phyloP scores from a whole-genome alignment of 2,888 invertebrate genomes.

The Norana najaformis region DNA sequence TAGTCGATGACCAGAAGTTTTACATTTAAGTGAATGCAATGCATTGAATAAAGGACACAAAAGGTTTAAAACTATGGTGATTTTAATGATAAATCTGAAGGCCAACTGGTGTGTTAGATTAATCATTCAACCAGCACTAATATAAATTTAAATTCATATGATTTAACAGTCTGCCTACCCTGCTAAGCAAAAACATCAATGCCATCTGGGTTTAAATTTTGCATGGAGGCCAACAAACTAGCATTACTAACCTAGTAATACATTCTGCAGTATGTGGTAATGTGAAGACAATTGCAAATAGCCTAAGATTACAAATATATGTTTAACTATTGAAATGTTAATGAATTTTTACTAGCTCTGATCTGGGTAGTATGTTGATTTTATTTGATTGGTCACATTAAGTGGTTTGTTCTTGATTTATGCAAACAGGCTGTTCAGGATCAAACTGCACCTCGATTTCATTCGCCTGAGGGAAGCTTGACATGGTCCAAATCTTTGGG shows the following conservation, averaged over 20 bases:
- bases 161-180: background rate
- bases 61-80: background rate
- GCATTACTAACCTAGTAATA: background rate
- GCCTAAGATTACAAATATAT: too few relatives aligned
- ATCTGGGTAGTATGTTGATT: too few relatives aligned
- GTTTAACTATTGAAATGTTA: too few relatives aligned
- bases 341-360: too few relatives aligned
- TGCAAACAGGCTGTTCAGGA: background rate
- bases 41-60: background rate
- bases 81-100: background rate
- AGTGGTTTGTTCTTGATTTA: background rate
- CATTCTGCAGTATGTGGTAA: too few relatives aligned
- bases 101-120: background rate
- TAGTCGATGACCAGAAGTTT: too few relatives aligned
- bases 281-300: too few relatives aligned
- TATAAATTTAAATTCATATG: conserved; percentile 2
- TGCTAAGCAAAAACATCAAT: background rate
- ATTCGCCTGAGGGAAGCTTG: background rate
- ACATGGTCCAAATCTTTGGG: background rate
- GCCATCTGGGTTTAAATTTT: background rate
- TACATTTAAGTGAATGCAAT: too few relatives aligned
- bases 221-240: background rate
- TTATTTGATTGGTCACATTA: background rate
- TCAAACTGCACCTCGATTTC: background rate
- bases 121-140: background rate